phyloP scores from a whole-genome alignment of 1,140 invertebrate species.

The Leptoteleia sp. region DNA sequence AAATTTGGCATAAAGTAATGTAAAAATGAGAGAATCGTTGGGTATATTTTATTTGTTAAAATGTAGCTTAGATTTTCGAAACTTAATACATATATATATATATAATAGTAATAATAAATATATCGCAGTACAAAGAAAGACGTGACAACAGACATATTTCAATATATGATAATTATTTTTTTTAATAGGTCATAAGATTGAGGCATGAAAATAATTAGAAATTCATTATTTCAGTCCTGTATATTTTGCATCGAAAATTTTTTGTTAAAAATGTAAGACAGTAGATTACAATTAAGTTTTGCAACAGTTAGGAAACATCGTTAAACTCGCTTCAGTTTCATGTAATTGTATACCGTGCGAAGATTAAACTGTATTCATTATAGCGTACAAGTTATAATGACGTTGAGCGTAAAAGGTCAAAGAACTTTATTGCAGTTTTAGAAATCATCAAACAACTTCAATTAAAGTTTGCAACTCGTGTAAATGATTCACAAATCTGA shows the following conservation, averaged over 20 bases:
- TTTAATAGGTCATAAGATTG: not conserved
- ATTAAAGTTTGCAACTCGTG: not conserved
- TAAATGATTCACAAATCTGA: no score
- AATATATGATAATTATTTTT: not conserved
- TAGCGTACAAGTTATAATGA: constrained; percentile 10
- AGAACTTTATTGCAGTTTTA: not conserved
- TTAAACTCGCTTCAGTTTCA: constrained; percentile 21
- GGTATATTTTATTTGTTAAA: no score
- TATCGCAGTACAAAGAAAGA: no score
- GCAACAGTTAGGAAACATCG: no score
- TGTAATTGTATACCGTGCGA: constrained; percentile 17
- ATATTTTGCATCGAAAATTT: not conserved
- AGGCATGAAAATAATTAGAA: constrained; percentile 1
- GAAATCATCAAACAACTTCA: not conserved
- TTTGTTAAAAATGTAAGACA: constrained; percentile 1
- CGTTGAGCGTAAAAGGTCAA: constrained; percentile 2
- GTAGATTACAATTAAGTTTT: constrained; percentile 5
- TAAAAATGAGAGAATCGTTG: no score
- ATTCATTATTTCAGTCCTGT: not conserved
- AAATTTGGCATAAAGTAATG: no score
- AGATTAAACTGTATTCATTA: constrained; percentile 19
- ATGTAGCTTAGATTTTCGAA: no score
- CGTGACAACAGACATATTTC: no score
- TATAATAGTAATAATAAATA: no score
- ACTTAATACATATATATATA: no score